These are phyloP conservation scores for Rattus norvegicus DNA, from an alignment of 2,113 vertebrate species.

Conservation along the genomic window GRCr8 NC_086020.1:157937001-157937500, in stretches of 20 bases:
- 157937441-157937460: not conserved
- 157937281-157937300: not conserved
- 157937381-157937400: not conserved
- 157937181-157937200: too few relatives aligned
- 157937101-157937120: too few relatives aligned
- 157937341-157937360: not conserved
- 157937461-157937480: too few relatives aligned
- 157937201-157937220: too few relatives aligned
- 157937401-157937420: not conserved
- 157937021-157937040: not conserved
- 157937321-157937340: not conserved
- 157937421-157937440: not conserved
- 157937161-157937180: too few relatives aligned
- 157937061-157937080: too few relatives aligned
- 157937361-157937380: not conserved
- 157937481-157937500: not conserved
- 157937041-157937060: not conserved
- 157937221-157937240: too few relatives aligned
- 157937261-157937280: too few relatives aligned
- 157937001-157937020: not conserved
- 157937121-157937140: too few relatives aligned
- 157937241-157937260: too few relatives aligned
- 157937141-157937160: too few relatives aligned
- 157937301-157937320: slow-evolving; percentile 9
- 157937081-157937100: too few relatives aligned